Base-by-base conservation (phyloP, 2,888 invertebrate species). In the Frankliniella intonsa region DNA sequence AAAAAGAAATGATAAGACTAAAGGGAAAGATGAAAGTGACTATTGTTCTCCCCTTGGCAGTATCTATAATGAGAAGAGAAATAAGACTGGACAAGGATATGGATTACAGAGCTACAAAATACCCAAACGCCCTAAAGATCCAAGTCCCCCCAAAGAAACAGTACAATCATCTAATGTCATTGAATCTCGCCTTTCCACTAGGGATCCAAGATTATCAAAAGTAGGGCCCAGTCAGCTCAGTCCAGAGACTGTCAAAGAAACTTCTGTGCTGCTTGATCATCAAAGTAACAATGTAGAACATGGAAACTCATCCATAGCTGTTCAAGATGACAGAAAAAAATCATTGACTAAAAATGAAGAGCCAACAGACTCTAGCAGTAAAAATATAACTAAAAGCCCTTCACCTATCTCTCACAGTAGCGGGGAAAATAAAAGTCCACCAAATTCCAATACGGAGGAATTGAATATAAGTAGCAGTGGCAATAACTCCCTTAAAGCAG, bases 81-180 rank as follows among this genome's bases (percentile, higher is more conserved):
- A 25, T 22, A 76, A 76, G 25, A 76, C 69, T 25, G 69, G 69
- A 12, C 69, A 76, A 9, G 69, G 69, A 22, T 76, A 76, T 76
- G 69, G 69, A 12, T 22, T 76, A 25, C 69, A 76, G 25, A 76
- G 25, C 12, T 76, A 76, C 69, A 76, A 76, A 76, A 76, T 76
- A 25, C 69, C 69, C 9, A 76, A 22, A 76, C 22, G 69, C 8
- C 22, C 69, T 22, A 76, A 76, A 22, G 69, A 76, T 25, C 69
- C 22, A 25, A 76, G 69, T 22, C 69, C 69, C 22, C 25, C 25
- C 11, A 76, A 25, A 22, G 69, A 76, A 5, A 10, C 10, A 38
- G 38, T 38, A 38, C 38, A 38, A 38, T 2, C 38, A 38, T 38
- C 38, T 38, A 38, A 38, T 38, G 38, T 12, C 1, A 76, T 25